Base-by-base conservation (phyloP, 2,797 vertebrate species). In the Sardinella longiceps region DNA sequence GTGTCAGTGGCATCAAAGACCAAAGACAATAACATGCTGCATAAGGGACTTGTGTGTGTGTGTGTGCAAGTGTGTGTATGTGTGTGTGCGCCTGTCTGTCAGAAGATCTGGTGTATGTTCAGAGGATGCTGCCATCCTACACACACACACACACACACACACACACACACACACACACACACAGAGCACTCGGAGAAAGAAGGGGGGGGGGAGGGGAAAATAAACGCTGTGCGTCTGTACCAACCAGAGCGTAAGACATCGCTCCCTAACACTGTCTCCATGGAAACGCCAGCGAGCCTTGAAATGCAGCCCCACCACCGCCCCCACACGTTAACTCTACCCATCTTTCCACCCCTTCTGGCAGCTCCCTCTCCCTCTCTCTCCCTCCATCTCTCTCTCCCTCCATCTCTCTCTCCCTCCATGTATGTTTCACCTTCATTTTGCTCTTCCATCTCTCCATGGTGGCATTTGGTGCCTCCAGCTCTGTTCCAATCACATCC, bases 241-340 rank as follows among this genome's bases (percentile, higher is more conserved):
- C 94, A 94, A 95, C 91, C 94, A 85, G 91, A 93, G 93, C 91
- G 92, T 90, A 91, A 95, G 95, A 95, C 93, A 94, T 95, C 91
- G 90, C 91, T 94, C 90, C 92, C 91, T 90, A 83, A 90, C 92
- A 90, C 91, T 90, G 94, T 96, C 93, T 90, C 95, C 92, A 96
- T 95, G 93, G 95, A 89, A 94, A 96, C 94, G 82, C 87, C 92
- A 94, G 92, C 91, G 93, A 94, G 92, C 93, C 92, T 90, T 93
- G 93, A 94, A 94, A 93, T 91, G 90, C 89, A 77, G 37, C 37
- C 70, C 46, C 86, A 50, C 87, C 80, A 66, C 66, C 80, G 14
- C 82, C n/a, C 25, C 43, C 80, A 23, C 82, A 46, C 39, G 18
- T 20, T 87, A 90, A 90, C 90, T 87, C 81, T 86, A 86, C 88